Evolutionary conservation across 1,140 invertebrate genomes (phyloP), one percentile per base, ranked within the genome.

Genomic region (Trichonephila clavipes): DNA sequence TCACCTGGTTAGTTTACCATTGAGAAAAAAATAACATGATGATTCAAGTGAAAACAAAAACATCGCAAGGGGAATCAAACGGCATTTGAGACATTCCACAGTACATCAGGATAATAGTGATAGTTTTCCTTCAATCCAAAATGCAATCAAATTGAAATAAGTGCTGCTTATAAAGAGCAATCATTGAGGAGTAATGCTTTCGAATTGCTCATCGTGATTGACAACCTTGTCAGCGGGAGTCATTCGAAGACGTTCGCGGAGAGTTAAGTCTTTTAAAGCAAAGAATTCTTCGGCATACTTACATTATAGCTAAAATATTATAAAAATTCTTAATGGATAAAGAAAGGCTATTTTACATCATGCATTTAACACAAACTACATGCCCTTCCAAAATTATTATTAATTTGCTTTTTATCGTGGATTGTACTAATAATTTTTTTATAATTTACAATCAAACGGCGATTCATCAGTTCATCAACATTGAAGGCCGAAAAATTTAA

Each of bases 151-250:
- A 34, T n/a, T 7, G 58, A 64, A 87, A 28, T 87, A 87, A 87
- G 85, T 62, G 59, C 59, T 28, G 85, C 59, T 64, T 7, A 61
- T 87, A 34, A 87, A 66, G 59, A 24, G 16, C 59, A 10, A 59
- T 87, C 85, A 77, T 87, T 87, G 40, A n/a, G 18, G 34, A 87
- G n/a, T 87, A 87, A 87, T 87, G 85, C n/a, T 87, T 87, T 87
- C 21, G 58, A 87, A 77, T 77, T 34, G 7, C 18, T 10, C 59
- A 62, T 40, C 62, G 34, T 87, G 85, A 87, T 87, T 87, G 85
- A 87, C 85, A 87, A 12, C 6, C 28, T 28, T 66, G 61, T 87
- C 83, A 86, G 83, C 83, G n/a, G 83, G 83, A 86, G 51, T 58
- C 59, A 61, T 62, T 87, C 44, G 7, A 58, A 85, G 10, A n/a